Conservation (phyloP, 2,113 vertebrate species). For the Chaetorhynchus papuensis region DNA sequence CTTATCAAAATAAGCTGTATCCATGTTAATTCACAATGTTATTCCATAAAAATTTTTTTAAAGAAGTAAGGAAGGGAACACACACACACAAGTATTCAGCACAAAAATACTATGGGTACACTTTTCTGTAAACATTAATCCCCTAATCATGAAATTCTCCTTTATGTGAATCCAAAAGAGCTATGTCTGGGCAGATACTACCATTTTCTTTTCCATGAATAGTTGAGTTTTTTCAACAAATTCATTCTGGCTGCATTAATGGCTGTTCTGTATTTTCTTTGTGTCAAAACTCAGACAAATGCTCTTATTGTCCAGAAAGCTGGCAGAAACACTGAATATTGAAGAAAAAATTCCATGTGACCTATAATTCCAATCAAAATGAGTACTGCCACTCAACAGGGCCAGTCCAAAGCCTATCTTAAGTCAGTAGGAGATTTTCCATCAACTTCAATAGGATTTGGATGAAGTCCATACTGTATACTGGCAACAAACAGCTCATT, state of each 20-base stretch:
- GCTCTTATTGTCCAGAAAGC: constrained; percentile 20
- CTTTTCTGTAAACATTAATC: constrained; percentile 7
- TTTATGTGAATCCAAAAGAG: constrained; percentile 5
- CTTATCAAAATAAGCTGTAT: constrained; percentile 19
- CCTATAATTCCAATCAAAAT: constrained; percentile 46
- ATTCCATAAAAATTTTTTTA: neutral
- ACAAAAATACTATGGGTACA: neutral
- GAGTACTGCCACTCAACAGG: neutral
- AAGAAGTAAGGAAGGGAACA: neutral
- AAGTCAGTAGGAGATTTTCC: constrained; percentile 55
- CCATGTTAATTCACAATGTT: neutral
- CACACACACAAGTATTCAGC: neutral
- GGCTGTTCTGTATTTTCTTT: constrained; percentile 37
- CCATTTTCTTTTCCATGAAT: constrained; percentile 14
- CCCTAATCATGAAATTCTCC: neutral
- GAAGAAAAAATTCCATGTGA: constrained; percentile 45
- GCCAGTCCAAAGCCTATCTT: constrained; percentile 43
- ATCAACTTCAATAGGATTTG: constrained; percentile 50
- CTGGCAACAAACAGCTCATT: constrained; percentile 58
- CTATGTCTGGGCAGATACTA: constrained; percentile 2
- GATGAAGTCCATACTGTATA: constrained; percentile 16
- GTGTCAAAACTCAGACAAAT: constrained; percentile 49
- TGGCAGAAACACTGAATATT: constrained; percentile 45
- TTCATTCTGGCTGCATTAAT: constrained; percentile 6
- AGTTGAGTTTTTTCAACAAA: neutral